Conservation (phyloP, 2,113 vertebrate genomes). For the Charina bottae region DNA sequence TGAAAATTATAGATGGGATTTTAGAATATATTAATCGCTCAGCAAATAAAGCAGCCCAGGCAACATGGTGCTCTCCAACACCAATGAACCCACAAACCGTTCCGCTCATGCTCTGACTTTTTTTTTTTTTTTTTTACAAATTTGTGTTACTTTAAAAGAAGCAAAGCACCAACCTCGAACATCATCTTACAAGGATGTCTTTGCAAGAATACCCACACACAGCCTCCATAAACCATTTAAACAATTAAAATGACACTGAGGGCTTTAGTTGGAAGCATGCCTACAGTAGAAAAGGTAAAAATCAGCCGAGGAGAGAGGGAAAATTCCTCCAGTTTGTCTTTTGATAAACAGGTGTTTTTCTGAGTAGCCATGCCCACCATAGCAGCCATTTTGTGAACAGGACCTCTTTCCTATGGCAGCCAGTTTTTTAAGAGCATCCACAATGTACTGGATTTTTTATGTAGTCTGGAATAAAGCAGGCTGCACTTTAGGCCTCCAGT, state of each 20-base stretch:
- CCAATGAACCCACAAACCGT: background rate
- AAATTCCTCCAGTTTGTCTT: background rate
- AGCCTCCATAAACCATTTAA: background rate
- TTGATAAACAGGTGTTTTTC: background rate
- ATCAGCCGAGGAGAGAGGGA: background rate
- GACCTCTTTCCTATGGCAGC: background rate
- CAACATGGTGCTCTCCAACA: background rate
- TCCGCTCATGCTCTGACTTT: background rate
- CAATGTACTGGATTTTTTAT: background rate
- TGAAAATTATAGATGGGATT: background rate
- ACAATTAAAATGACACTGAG: background rate
- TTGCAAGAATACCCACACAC: background rate
- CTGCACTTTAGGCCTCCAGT: background rate
- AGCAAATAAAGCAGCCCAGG: background rate
- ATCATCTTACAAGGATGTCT: background rate
- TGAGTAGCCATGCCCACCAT: background rate
- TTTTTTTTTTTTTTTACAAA: background rate
- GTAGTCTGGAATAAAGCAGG: background rate
- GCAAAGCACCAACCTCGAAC: background rate
- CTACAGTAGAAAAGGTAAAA: background rate
- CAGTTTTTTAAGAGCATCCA: background rate
- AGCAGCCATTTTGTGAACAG: background rate
- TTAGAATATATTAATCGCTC: background rate
- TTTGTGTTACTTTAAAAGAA: background rate
- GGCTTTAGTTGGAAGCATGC: background rate